Evolutionary conservation across 2,797 vertebrate species (phyloP).

Genomic region (Hipposideros larvatus): DNA sequence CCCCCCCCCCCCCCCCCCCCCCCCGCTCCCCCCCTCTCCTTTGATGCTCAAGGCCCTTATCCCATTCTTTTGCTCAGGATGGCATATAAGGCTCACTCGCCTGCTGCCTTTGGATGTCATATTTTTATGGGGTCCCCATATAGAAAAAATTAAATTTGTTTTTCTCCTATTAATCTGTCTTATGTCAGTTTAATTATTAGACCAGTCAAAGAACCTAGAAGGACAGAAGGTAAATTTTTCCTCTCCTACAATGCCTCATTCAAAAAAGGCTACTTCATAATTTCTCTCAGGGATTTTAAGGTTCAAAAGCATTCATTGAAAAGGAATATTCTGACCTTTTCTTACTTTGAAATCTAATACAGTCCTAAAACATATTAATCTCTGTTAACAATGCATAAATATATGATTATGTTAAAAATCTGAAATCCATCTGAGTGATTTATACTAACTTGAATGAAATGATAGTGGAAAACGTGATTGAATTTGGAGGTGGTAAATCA

Average conservation of each 20-base stretch:
- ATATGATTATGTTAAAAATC: background rate
- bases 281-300: background rate
- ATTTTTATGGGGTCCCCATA: background rate
- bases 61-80: background rate
- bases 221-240: background rate
- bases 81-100: background rate
- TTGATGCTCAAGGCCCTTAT: background rate
- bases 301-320: background rate
- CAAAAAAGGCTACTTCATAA: background rate
- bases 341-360: background rate
- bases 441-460: background rate
- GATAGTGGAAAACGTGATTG: background rate
- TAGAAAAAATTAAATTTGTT: background rate
- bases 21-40: no score
- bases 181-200: background rate
- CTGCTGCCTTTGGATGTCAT: background rate
- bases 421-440: background rate
- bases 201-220: background rate
- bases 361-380: background rate
- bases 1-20: no score
- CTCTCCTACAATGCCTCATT: background rate
- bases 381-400: background rate
- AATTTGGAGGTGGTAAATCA: background rate
- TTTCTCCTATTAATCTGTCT: background rate
- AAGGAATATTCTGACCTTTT: background rate